Base-by-base conservation (phyloP, 2,797 vertebrate genomes). In the Crenichthys baileyi region DNA sequence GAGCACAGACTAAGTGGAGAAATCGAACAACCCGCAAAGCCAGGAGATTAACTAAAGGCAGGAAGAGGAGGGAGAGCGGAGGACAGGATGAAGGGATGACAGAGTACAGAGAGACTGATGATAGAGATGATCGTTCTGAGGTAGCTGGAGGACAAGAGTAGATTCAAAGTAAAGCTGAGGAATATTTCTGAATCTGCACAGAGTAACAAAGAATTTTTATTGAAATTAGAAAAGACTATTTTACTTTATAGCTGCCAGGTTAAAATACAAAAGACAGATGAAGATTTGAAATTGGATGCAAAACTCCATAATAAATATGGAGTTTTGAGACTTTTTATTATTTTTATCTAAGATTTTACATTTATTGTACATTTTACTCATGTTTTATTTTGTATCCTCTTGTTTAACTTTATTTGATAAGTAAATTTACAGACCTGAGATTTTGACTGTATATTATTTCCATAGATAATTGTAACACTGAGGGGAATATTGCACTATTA, bases 1-100 rank as follows among this genome's bases (percentile, higher is more conserved):
- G 70, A 60, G 77, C 18, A 2, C 15, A 24, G 13, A 63, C 39
- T 1, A 89, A 68, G 53, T 95, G 95, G 94, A 92, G 94, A 70
- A 18, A 72, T 12, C 75, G 36, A 7, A 92, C 88, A 83, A 92
- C 71, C 7, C 94, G 93, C 48, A 87, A 51, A 81, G 95, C 93
- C 50, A 83, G 70, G 82, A 92, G 87, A 70, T 8, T 85, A 15
- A 87, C 15, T 13, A 80, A 76, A 79, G 89, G 89, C 63, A 87
- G 80, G 80, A 90, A 70, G 79, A 18, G 4, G 1, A 85, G 58
- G 56, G 74, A 53, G 44, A 75, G 15, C 36, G 31, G 29, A 6
- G 80, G 58, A 9, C 68, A 12, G 20, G 75, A 87, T 0, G 46
- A 12, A 63, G 36, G 18, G 24, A 60, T 39, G 1, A 8, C 76